A percentile compares a stretch with the other conserved stretches of the same genome.
These are phyloP conservation scores for Erannis defoliaria DNA, from an alignment of 2,888 invertebrate genomes.

Conservation along the genomic window DNA sequence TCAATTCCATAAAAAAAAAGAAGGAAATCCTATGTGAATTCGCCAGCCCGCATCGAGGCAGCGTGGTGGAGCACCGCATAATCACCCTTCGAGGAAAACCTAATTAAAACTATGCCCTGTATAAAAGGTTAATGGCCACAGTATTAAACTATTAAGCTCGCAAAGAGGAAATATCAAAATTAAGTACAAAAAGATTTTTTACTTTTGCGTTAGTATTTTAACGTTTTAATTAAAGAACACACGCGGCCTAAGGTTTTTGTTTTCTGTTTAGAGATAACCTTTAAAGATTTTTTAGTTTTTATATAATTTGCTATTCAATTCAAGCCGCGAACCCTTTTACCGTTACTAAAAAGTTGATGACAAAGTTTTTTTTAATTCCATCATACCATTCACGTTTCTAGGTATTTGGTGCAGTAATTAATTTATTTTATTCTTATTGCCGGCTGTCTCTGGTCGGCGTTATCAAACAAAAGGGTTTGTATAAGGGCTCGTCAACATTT, in stretches of 20 bases:
- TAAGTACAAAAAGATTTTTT: too few species aligned
- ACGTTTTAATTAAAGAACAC: too few species aligned
- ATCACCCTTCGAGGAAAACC: too few species aligned
- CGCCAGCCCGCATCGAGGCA: too few species aligned
- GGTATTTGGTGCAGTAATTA: constrained; percentile 50
- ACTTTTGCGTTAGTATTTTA: too few species aligned
- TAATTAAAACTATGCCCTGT: too few species aligned
- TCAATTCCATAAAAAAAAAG: too few species aligned
- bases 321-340: constrained; percentile 5
- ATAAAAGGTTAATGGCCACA: too few species aligned
- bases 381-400: constrained; percentile 44
- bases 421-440: constrained; percentile 53
- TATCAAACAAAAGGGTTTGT: constrained; percentile 52
- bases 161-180: too few species aligned
- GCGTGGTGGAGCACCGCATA: too few species aligned
- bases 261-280: background rate
- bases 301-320: background rate
- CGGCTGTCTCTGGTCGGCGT: constrained; percentile 50
- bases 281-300: background rate
- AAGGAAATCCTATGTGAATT: too few species aligned
- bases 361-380: constrained; percentile 42
- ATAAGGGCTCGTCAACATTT: constrained; percentile 46
- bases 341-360: constrained; percentile 28
- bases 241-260: background rate
- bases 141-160: too few species aligned